phyloP scores from a whole-genome alignment of 2,888 invertebrate genomes.

The Coleophora deauratella region DNA sequence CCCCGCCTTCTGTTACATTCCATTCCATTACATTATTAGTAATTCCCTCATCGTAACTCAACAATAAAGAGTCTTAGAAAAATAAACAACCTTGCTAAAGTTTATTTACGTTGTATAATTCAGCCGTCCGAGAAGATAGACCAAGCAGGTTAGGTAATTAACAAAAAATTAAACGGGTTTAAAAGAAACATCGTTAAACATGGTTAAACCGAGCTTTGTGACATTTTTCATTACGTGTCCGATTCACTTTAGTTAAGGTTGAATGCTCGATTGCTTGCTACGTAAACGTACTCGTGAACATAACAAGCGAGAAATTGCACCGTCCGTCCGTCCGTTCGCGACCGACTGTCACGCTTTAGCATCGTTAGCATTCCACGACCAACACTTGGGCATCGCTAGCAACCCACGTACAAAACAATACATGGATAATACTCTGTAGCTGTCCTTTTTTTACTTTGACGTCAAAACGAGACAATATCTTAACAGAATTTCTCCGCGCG shows the following conservation, averaged over 20 bases:
- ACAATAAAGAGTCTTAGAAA: conserved; percentile 1
- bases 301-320: conserved; percentile 32
- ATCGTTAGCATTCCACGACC: conserved; percentile 41
- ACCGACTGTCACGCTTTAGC: conserved; percentile 31
- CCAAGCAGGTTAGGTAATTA: background rate
- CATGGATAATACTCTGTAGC: too few relatives aligned
- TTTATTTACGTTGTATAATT: too few relatives aligned
- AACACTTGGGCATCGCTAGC: too few relatives aligned
- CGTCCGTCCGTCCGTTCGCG: conserved; percentile 18
- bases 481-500: too few relatives aligned
- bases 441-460: too few relatives aligned
- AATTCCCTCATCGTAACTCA: conserved; percentile 12
- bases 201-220: background rate
- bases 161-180: background rate
- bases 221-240: background rate
- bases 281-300: conserved; percentile 37
- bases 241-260: background rate
- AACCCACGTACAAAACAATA: too few relatives aligned
- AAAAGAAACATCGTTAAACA: background rate
- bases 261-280: conserved; percentile 7
- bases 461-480: too few relatives aligned
- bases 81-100: background rate
- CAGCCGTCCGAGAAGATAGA: too few relatives aligned
- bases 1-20: conserved; percentile 5
- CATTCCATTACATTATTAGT: conserved; percentile 9